Base-by-base conservation (phyloP, 2,797 vertebrate genomes). In the Hypotaenidia philippensis region DNA sequence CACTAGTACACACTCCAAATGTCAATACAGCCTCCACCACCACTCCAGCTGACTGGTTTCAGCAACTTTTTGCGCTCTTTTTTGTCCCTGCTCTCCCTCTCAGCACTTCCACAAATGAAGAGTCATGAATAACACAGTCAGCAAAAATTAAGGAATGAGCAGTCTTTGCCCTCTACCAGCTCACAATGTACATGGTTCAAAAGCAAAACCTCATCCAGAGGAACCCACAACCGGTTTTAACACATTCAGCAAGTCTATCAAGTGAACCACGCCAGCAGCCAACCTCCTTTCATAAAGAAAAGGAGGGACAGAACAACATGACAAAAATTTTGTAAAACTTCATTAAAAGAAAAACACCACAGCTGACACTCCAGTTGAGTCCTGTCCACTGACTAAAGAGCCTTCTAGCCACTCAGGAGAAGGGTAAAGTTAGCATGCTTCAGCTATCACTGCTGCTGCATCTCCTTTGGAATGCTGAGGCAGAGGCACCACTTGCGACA, bases 401-500 rank as follows among this genome's bases (percentile, higher is more conserved):
- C 16, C 16, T 11, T 7, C 10, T 3, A 52, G 63, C 38, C 25
- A 53, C 13, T 1, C 1, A 41, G 40, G 69, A 49, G 38, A 82
- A 26, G 40, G 32, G 16, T 56, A 5, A 70, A 60, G 53, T 5
- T 9, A 45, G 34, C 2, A 1, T 17, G 56, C 71, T 11, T 74
- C 52, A 55, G 65, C 34, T 65, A 12, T 17, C 1, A 0, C 44
- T 68, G 49, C 47, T 2, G 8, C 52, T 44, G 26, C 26, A 36
- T 4, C 18, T 69, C 13, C 56, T 47, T 31, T 4, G 5, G 65
- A 69, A 75, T 81, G 65, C 36, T 38, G 44, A 41, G 50, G 40
- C 26, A 22, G 31, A 52, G 45, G 12, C 32, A 47, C 22, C 8
- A 21, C 49, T 57, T 0, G 0, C 45, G 40, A 7, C 0, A 36